phyloP scores from a whole-genome alignment of 1,140 invertebrate genomes.

The Onthophagus taurus region DNA sequence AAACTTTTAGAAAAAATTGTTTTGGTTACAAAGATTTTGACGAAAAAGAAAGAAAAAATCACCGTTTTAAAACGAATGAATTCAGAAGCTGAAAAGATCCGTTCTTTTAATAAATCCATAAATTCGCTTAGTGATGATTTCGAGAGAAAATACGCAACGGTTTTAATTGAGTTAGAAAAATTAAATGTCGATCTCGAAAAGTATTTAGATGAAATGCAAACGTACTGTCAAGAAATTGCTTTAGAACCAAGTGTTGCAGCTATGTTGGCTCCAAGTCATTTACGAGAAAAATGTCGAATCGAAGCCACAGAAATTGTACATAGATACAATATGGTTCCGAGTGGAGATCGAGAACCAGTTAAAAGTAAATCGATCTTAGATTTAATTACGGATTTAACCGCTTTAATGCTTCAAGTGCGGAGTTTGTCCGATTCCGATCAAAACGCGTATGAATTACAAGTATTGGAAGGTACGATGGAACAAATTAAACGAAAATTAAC shows the following conservation, averaged over 20 bases:
- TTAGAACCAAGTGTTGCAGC: slow-evolving; percentile 80
- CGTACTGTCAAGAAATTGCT: slow-evolving; percentile 75
- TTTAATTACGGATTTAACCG: slow-evolving; percentile 79
- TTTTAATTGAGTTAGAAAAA: slow-evolving; percentile 83
- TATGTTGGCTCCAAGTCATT: slow-evolving; percentile 77
- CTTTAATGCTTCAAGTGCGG: slow-evolving; percentile 87
- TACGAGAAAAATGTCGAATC: slow-evolving; percentile 76
- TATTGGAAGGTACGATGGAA: slow-evolving; percentile 84
- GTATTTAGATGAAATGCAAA: slow-evolving; percentile 76
- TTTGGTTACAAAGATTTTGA: slow-evolving; percentile 75
- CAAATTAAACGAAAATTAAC: slow-evolving; percentile 76
- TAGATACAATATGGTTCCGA: slow-evolving; percentile 56
- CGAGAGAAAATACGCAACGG: slow-evolving; percentile 78
- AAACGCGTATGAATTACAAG: slow-evolving; percentile 85
- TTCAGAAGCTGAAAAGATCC: slow-evolving; percentile 77
- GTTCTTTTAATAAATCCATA: slow-evolving; percentile 53
- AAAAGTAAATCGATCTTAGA: slow-evolving; percentile 56
- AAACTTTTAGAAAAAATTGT: slow-evolving; percentile 81
- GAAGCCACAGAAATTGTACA: slow-evolving; percentile 75
- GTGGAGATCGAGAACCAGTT: slow-evolving; percentile 43
- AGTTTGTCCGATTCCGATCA: slow-evolving; percentile 82
- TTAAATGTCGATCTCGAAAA: slow-evolving; percentile 83
- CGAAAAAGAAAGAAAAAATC: slow-evolving; percentile 75
- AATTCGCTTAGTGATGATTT: slow-evolving; percentile 73
- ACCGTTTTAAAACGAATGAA: slow-evolving; percentile 80